Evolutionary conservation across 2,888 invertebrate species (phyloP).

Genomic region (Drosophila leonis): DNA sequence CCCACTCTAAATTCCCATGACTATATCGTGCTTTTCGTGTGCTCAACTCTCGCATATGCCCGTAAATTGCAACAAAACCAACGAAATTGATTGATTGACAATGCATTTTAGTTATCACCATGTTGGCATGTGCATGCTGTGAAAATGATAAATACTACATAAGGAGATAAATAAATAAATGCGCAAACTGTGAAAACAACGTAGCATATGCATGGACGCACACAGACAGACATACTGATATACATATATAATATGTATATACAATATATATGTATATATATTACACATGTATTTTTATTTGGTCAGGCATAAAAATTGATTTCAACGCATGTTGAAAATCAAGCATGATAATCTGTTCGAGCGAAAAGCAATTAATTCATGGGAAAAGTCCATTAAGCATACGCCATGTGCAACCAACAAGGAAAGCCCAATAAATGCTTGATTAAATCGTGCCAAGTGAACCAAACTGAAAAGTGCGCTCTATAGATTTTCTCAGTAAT

Average conservation of each 20-base stretch:
- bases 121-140: slow-evolving; percentile 28
- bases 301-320: slow-evolving; percentile 28
- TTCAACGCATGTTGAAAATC: slow-evolving; percentile 23
- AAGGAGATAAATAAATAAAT: slow-evolving; percentile 20
- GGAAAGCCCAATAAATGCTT: slow-evolving; percentile 34
- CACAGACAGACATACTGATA: not conserved
- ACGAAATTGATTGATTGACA: slow-evolving; percentile 42
- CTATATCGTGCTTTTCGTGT: not conserved
- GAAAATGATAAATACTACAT: slow-evolving; percentile 15
- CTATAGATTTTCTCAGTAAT: slow-evolving; percentile 16
- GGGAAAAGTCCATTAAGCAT: slow-evolving; percentile 43
- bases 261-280: not conserved
- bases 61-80: not conserved
- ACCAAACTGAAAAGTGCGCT: not conserved
- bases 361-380: slow-evolving; percentile 40
- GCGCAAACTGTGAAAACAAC: not conserved
- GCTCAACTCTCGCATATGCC: not conserved
- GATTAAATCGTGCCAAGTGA: slow-evolving; percentile 29
- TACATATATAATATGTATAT: not conserved
- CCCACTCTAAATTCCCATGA: not conserved
- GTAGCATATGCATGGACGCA: slow-evolving; percentile 1
- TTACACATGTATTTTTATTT: slow-evolving; percentile 4
- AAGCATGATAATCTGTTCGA: slow-evolving; percentile 30
- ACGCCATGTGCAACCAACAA: slow-evolving; percentile 35
- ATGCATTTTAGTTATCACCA: slow-evolving; percentile 35